Evolutionary conservation across 2,888 invertebrate genomes (phyloP).

Genomic region (Morpho achilles): DNA sequence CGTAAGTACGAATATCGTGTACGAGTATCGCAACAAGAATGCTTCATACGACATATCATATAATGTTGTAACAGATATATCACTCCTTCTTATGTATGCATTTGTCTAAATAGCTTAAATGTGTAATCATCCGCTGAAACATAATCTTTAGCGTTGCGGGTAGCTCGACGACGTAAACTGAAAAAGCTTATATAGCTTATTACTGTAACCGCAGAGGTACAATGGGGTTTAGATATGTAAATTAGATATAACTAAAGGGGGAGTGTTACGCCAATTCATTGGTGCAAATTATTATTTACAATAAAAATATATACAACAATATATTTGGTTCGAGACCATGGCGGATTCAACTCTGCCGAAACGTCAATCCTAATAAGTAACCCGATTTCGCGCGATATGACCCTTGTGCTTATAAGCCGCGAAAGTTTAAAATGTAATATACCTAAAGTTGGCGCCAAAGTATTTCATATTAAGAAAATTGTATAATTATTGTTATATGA

Average conservation of each 20-base stretch:
- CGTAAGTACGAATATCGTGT: conserved; percentile 60
- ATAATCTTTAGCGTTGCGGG: conserved; percentile 18
- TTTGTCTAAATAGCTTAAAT: conserved; percentile 65
- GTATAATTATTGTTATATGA: not conserved
- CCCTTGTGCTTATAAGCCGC: too few relatives aligned
- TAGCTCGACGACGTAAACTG: conserved; percentile 12
- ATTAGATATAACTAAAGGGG: not conserved
- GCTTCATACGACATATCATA: conserved; percentile 63
- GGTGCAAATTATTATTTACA: too few relatives aligned
- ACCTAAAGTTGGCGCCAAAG: too few relatives aligned
- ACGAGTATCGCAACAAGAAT: conserved; percentile 60
- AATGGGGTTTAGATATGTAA: conserved; percentile 2
- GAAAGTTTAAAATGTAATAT: too few relatives aligned
- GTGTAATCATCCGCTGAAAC: conserved; percentile 35
- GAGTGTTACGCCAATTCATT: too few relatives aligned
- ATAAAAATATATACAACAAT: too few relatives aligned
- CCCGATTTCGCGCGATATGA: too few relatives aligned
- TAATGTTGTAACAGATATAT: conserved; percentile 60
- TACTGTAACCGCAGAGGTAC: conserved; percentile 8
- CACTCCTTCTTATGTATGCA: conserved; percentile 66
- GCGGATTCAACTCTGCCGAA: too few relatives aligned
- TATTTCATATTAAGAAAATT: too few relatives aligned
- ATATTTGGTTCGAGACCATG: too few relatives aligned
- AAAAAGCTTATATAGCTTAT: conserved; percentile 14
- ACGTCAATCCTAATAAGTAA: too few relatives aligned